Percentiles rank a stretch among this genome's conserved stretches.
Conservation (phyloP, 2,888 invertebrate genomes). For the Ypsolopha sequella region DNA sequence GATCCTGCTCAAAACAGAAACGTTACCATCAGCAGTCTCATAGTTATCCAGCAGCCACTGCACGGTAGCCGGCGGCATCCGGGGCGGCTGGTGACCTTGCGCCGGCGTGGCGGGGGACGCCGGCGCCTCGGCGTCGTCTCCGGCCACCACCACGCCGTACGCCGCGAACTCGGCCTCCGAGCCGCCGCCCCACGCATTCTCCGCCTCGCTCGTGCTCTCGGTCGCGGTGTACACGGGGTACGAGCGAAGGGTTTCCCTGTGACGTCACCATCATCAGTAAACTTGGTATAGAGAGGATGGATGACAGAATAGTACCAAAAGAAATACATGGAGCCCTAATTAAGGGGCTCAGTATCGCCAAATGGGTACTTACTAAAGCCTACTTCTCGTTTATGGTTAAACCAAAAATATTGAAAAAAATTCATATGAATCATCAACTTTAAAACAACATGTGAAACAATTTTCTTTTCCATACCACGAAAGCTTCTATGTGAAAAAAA, state of each 20-base stretch:
- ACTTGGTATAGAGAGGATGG: not conserved
- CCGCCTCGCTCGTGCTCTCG: slow-evolving; percentile 41
- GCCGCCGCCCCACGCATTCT: slow-evolving; percentile 50
- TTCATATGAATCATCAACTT: too few relatives aligned
- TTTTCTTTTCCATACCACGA: too few relatives aligned
- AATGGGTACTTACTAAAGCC: too few relatives aligned
- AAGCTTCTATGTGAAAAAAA: too few relatives aligned
- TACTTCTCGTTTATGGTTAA: too few relatives aligned
- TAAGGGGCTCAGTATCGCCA: too few relatives aligned
- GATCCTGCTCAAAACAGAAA: not conserved
- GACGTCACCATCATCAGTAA: slow-evolving; percentile 19
- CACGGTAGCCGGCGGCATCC: slow-evolving; percentile 82
- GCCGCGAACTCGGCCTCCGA: slow-evolving; percentile 71
- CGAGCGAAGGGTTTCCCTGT: slow-evolving; percentile 80
- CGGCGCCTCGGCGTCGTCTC: slow-evolving; percentile 55
- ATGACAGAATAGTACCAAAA: too few relatives aligned
- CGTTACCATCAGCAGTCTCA: slow-evolving; percentile 90
- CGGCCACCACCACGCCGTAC: slow-evolving; percentile 20
- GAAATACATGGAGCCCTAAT: too few relatives aligned
- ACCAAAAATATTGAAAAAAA: too few relatives aligned
- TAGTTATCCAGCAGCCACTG: slow-evolving; percentile 98
- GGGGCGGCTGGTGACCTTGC: slow-evolving; percentile 23
- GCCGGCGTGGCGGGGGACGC: slow-evolving; percentile 29
- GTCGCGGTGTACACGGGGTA: slow-evolving; percentile 62
- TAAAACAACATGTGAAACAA: too few relatives aligned